phyloP scores from a whole-genome alignment of 1,140 invertebrate species.

The Sarcophaga bullata region DNA sequence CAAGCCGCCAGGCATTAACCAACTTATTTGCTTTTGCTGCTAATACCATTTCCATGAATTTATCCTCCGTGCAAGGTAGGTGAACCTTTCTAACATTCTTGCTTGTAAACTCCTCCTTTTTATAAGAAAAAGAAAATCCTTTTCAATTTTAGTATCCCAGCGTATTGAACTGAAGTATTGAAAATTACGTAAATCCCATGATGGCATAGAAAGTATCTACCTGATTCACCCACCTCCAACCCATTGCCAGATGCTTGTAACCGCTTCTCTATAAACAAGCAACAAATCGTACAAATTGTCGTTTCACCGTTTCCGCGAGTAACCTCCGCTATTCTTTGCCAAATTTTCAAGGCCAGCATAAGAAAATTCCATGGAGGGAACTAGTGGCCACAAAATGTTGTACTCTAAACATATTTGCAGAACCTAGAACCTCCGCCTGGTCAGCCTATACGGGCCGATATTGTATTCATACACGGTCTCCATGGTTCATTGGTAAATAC shows the following conservation, averaged over 20 bases:
- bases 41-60: slow-evolving; percentile 67
- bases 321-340: slow-evolving; percentile 28
- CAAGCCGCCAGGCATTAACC: slow-evolving; percentile 65
- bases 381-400: slow-evolving; percentile 57
- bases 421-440: slow-evolving; percentile 63
- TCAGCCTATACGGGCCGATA: slow-evolving; percentile 66
- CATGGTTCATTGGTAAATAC: slow-evolving; percentile 70
- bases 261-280: slow-evolving; percentile 45
- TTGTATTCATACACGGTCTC: slow-evolving; percentile 71
- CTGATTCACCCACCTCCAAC: slow-evolving; percentile 50
- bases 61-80: slow-evolving; percentile 67
- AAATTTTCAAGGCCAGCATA: background rate
- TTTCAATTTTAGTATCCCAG: slow-evolving; percentile 57
- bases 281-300: slow-evolving; percentile 32
- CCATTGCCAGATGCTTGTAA: background rate
- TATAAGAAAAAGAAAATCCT: background rate
- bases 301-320: slow-evolving; percentile 32
- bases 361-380: slow-evolving; percentile 44
- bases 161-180: slow-evolving; percentile 61
- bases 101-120: background rate
- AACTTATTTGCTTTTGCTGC: slow-evolving; percentile 67
- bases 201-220: slow-evolving; percentile 60
- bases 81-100: slow-evolving; percentile 16
- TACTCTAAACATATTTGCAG: slow-evolving; percentile 64
- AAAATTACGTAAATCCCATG: slow-evolving; percentile 61